Evolutionary conservation across 2,797 vertebrate genomes (phyloP).

Genomic region (Labroides dimidiatus): DNA sequence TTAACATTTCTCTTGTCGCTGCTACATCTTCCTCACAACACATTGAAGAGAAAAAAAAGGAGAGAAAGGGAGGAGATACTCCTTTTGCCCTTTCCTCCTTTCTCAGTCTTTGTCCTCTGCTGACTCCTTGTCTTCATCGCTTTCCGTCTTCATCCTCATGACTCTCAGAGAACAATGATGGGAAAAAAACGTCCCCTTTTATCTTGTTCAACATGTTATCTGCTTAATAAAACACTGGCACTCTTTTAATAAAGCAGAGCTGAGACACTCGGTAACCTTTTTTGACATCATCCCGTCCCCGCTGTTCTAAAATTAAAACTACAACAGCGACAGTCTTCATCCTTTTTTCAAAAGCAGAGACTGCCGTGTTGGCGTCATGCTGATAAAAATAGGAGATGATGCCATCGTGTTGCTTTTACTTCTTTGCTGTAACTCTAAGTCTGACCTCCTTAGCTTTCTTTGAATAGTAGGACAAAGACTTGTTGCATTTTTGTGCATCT

Average conservation of each 20-base stretch:
- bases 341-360: neutral
- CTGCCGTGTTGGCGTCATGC: no score
- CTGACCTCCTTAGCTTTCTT: no score
- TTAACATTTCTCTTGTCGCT: constrained; percentile 80
- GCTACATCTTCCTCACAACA: constrained; percentile 50
- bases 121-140: neutral
- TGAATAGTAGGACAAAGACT: no score
- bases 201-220: constrained; percentile 54
- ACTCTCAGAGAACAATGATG: constrained; percentile 10
- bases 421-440: no score
- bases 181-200: constrained; percentile 14
- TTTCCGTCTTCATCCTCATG: constrained; percentile 12
- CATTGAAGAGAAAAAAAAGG: neutral
- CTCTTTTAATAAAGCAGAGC: constrained; percentile 52
- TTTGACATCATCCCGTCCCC: neutral
- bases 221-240: constrained; percentile 64
- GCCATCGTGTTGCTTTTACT: neutral
- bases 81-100: constrained; percentile 34
- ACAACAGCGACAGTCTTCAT: neutral
- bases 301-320: neutral
- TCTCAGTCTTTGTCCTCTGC: constrained; percentile 15
- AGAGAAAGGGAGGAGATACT: constrained; percentile 23
- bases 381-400: neutral
- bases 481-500: neutral
- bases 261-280: constrained; percentile 29